These are phyloP conservation scores for Idaea dimidiata DNA, from an alignment of 2,888 invertebrate species.

Conservation along the genomic window DNA sequence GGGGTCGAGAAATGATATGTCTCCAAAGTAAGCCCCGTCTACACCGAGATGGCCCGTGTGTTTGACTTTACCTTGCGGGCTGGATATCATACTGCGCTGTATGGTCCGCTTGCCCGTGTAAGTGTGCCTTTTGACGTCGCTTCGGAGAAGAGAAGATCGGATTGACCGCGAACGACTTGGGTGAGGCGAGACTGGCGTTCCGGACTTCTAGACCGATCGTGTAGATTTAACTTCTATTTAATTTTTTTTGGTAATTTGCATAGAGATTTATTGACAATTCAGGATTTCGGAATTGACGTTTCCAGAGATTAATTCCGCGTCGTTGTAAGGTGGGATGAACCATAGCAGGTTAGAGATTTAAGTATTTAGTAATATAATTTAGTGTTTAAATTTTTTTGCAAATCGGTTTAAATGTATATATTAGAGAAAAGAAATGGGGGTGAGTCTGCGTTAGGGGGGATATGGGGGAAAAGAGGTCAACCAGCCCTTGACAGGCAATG, in stretches of 20 bases:
- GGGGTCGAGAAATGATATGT: conserved; percentile 84
- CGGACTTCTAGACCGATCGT: conserved; percentile 34
- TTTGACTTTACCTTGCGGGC: conserved; percentile 97
- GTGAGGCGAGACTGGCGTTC: conserved; percentile 54
- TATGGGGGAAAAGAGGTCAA: too few relatives aligned
- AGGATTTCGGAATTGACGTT: too few relatives aligned
- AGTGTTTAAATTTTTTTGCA: background rate
- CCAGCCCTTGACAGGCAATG: too few relatives aligned
- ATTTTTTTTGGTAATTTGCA: background rate
- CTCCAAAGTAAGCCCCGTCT: conserved; percentile 98
- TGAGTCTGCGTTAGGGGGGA: too few relatives aligned
- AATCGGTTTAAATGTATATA: background rate
- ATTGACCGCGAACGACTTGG: conserved; percentile 54
- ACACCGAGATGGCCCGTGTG: conserved; percentile 98
- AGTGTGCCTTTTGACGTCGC: conserved; percentile 75
- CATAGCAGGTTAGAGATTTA: too few relatives aligned
- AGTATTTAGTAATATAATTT: background rate
- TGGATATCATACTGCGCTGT: conserved; percentile 96
- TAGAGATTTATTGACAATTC: background rate
- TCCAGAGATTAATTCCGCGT: too few relatives aligned
- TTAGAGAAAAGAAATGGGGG: background rate
- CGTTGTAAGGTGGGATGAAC: too few relatives aligned
- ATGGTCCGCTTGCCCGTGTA: conserved; percentile 84
- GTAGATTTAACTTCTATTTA: background rate
- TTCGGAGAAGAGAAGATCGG: conserved; percentile 66